Evolutionary conservation across 1,140 invertebrate genomes (phyloP).

Genomic region (Hylaeus volcanicus): DNA sequence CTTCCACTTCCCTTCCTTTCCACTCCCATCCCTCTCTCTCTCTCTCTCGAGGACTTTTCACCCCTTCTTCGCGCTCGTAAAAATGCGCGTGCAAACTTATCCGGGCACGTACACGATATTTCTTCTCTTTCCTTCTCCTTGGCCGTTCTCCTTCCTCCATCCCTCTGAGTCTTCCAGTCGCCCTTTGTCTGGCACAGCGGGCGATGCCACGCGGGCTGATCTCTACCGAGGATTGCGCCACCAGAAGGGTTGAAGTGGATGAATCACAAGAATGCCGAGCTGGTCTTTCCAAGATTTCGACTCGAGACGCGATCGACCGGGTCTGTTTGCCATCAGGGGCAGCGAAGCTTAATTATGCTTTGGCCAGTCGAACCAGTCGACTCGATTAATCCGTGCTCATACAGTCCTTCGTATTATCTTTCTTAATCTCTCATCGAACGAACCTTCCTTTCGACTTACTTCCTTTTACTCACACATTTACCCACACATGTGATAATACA

Average conservation of each 20-base stretch:
- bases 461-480: no score
- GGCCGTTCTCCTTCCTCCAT: no score
- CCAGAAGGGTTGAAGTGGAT: slow-evolving; percentile 39
- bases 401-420: no score
- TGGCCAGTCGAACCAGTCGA: no score
- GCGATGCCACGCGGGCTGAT: slow-evolving; percentile 15
- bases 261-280: slow-evolving; percentile 38
- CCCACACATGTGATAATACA: no score
- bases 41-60: slow-evolving; percentile 26
- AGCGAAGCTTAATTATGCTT: no score
- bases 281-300: slow-evolving; percentile 1
- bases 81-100: slow-evolving; percentile 57
- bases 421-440: no score
- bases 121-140: not conserved
- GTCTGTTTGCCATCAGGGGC: no score
- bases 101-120: slow-evolving; percentile 51
- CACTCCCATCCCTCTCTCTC: not conserved
- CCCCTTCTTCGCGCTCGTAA: slow-evolving; percentile 37
- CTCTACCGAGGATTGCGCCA: slow-evolving; percentile 25
- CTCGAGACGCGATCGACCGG: no score
- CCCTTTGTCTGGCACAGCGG: slow-evolving; percentile 25
- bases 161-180: not conserved
- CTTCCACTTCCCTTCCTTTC: no score
- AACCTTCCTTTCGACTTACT: no score
- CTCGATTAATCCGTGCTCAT: no score